A percentile compares a stretch with the other conserved stretches of the same genome.
phyloP scores from a whole-genome alignment of 2,888 invertebrate genomes.

The Eristalis intricaria region DNA sequence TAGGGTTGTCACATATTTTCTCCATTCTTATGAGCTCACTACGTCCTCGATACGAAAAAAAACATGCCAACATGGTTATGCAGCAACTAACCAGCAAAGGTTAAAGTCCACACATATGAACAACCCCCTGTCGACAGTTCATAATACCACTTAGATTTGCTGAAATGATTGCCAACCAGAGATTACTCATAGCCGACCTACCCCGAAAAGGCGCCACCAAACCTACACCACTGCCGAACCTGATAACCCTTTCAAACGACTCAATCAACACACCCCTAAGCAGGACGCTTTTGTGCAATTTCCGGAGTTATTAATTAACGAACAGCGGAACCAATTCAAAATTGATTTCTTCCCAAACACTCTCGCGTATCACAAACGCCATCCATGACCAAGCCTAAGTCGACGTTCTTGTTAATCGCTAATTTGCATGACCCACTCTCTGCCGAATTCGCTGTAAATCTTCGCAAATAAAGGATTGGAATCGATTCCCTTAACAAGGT shows the following conservation, averaged over 20 bases:
- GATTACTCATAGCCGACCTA: constrained; percentile 2
- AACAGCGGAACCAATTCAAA: constrained; percentile 27
- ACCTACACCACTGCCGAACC: constrained; percentile 1
- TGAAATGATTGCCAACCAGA: not conserved
- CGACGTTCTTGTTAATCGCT: constrained; percentile 8
- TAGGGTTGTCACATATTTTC: not conserved
- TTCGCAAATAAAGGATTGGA: constrained; percentile 56
- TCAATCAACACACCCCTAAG: constrained; percentile 21
- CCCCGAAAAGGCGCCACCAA: not conserved
- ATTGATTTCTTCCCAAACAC: constrained; percentile 6
- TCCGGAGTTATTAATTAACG: constrained; percentile 29
- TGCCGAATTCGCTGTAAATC: constrained; percentile 21
- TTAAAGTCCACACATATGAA: not conserved
- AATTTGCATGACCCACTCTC: constrained; percentile 52
- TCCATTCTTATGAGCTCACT: not conserved
- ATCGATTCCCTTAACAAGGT: constrained; percentile 67
- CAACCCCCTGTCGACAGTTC: not conserved
- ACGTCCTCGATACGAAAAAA: not conserved
- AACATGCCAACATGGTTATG: not conserved
- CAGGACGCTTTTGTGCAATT: not conserved
- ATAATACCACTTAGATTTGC: not conserved
- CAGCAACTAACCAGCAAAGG: not conserved
- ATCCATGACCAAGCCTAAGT: constrained; percentile 27
- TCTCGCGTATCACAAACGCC: not conserved
- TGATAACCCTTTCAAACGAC: constrained; percentile 5